These are phyloP conservation scores for Anadara kagoshimensis DNA, from an alignment of 1,140 invertebrate species.

Conservation along the genomic window DNA sequence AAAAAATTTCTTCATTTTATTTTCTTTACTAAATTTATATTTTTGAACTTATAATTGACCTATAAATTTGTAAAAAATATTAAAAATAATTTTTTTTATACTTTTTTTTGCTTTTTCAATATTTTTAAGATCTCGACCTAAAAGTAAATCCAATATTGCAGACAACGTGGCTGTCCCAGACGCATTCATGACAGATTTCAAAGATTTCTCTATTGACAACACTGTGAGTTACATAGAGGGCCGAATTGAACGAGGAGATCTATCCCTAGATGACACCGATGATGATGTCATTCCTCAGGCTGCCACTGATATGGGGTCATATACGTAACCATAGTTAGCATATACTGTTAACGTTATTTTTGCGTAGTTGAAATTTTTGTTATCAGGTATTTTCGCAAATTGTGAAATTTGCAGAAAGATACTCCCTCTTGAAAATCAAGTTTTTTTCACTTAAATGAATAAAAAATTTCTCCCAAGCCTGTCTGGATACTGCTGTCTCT, in stretches of 20 bases:
- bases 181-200: conserved; percentile 62
- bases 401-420: too few relatives aligned
- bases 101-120: background rate
- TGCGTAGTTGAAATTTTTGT: too few relatives aligned
- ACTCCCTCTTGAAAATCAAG: too few relatives aligned
- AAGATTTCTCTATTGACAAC: conserved; percentile 59
- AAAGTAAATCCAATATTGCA: conserved; percentile 48
- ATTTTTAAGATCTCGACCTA: conserved; percentile 9
- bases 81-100: background rate
- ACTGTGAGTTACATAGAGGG: conserved; percentile 62
- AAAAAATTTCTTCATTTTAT: background rate
- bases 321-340: conserved; percentile 32
- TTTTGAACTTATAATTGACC: background rate
- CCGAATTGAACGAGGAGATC: conserved; percentile 40
- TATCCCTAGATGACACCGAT: conserved; percentile 49
- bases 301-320: conserved; percentile 69
- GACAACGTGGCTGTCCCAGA: conserved; percentile 66
- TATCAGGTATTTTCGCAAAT: too few relatives aligned
- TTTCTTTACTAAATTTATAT: background rate
- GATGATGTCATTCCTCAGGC: conserved; percentile 66
- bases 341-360: too few relatives aligned
- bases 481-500: too few relatives aligned
- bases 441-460: too few relatives aligned
- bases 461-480: too few relatives aligned
- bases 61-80: background rate